These are phyloP conservation scores for Anoplophora glabripennis DNA, from an alignment of 1,140 invertebrate species.

Conservation along the genomic window DNA sequence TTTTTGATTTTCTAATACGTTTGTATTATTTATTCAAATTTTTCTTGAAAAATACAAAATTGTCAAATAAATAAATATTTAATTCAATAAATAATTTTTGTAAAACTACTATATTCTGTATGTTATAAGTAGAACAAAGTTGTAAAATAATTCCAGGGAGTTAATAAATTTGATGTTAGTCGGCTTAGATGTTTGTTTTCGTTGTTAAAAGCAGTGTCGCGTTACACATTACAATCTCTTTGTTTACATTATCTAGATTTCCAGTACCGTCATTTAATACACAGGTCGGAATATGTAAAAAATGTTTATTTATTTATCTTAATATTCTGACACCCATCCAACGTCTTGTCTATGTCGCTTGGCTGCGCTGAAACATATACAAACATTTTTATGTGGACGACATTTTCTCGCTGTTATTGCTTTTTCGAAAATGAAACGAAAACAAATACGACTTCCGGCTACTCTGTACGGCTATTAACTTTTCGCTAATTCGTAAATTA, in stretches of 20 bases:
- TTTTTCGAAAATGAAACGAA: conserved; percentile 6
- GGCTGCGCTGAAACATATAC: conserved; percentile 13
- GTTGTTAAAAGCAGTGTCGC: conserved; percentile 40
- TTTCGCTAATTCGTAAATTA: no score
- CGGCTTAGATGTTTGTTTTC: conserved; percentile 31
- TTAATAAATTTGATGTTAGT: conserved; percentile 1
- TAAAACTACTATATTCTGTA: no score
- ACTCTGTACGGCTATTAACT: no score
- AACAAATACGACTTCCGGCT: neutral
- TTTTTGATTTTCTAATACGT: no score
- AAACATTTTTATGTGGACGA: conserved; percentile 18
- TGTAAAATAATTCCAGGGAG: no score
- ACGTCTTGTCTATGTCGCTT: conserved; percentile 21
- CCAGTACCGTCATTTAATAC: conserved; percentile 30
- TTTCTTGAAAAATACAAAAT: no score
- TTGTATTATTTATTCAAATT: no score
- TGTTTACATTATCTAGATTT: conserved; percentile 35
- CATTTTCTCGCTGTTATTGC: conserved; percentile 7
- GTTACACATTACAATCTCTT: conserved; percentile 34
- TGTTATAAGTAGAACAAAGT: no score
- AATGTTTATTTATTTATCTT: conserved; percentile 36
- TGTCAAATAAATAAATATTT: no score
- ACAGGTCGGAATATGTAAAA: conserved; percentile 28
- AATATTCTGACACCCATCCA: conserved; percentile 33
- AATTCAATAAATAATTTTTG: no score